Evolutionary conservation across 2,888 invertebrate species (phyloP).

Genomic region (Hyposoter didymator): DNA sequence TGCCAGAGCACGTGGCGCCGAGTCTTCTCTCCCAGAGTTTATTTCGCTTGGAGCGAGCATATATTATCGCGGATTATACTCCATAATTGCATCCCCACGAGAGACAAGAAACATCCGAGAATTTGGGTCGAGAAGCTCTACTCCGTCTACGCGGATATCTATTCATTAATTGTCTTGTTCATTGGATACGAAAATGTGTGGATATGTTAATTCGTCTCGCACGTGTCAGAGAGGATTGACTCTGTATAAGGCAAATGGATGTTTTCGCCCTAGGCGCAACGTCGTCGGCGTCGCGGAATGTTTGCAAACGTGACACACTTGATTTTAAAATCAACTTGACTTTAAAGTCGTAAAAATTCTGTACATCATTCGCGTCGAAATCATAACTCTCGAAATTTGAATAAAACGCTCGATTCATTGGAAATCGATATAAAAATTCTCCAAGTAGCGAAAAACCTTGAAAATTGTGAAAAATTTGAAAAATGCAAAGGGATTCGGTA

Average conservation of each 20-base stretch:
- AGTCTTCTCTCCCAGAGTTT: not conserved
- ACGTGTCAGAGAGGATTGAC: conserved; percentile 68
- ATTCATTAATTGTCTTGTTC: conserved; percentile 2
- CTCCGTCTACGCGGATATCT: not conserved
- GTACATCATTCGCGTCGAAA: not conserved
- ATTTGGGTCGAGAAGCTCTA: conserved; percentile 6
- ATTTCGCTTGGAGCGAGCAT: not conserved
- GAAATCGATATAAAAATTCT: not conserved
- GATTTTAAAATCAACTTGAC: conserved; percentile 10
- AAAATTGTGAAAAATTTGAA: too few relatives aligned
- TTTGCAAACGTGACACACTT: conserved; percentile 58
- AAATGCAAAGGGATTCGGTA: not conserved
- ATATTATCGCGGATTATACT: conserved; percentile 1
- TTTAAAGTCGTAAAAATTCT: conserved; percentile 1
- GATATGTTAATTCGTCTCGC: conserved; percentile 27
- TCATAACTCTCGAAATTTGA: not conserved
- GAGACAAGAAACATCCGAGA: not conserved
- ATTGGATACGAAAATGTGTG: not conserved
- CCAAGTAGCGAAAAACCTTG: too few relatives aligned
- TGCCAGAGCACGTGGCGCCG: conserved; percentile 14
- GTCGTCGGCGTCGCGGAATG: conserved; percentile 26
- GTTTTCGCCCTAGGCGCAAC: conserved; percentile 28
- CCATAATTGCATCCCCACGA: not conserved
- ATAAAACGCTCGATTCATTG: not conserved
- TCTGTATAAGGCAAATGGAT: conserved; percentile 48